Evolutionary conservation across 2,888 invertebrate genomes (phyloP).

Genomic region (Epistrophe eligans): DNA sequence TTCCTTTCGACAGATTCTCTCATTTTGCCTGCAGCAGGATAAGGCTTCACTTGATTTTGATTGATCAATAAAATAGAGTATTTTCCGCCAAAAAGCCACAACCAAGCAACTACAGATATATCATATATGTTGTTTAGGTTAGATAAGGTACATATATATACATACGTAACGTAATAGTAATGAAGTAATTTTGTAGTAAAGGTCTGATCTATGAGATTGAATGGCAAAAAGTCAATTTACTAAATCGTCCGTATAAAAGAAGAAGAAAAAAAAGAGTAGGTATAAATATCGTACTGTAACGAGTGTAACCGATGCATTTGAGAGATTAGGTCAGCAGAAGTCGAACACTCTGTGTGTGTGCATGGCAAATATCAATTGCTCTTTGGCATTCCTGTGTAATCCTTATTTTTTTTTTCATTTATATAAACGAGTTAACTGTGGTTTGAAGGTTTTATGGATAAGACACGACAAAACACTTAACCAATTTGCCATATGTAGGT

Average conservation of each 20-base stretch:
- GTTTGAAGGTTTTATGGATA: background rate
- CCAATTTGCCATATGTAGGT: background rate
- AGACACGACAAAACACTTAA: conserved; percentile 2
- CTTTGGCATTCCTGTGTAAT: background rate
- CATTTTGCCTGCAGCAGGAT: conserved; percentile 2
- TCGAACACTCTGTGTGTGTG: background rate
- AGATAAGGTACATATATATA: too few species aligned
- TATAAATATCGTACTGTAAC: background rate
- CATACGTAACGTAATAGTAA: conserved; percentile 10
- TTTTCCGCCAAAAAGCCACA: conserved; percentile 5
- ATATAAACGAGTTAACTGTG: background rate
- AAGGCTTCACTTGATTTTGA: conserved; percentile 35
- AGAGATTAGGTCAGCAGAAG: conserved; percentile 16
- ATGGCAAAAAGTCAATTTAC: conserved; percentile 32
- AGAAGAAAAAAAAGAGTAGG: background rate
- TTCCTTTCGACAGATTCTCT: conserved; percentile 11
- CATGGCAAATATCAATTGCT: background rate
- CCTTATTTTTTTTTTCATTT: background rate
- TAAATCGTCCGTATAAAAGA: conserved; percentile 12
- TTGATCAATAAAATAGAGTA: conserved; percentile 57
- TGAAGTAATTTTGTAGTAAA: conserved; percentile 17
- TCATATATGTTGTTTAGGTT: too few species aligned
- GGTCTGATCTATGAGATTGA: conserved; percentile 31
- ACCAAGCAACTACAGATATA: background rate
- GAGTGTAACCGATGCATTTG: conserved; percentile 43